Evolutionary conservation across 1,140 invertebrate species (phyloP), one percentile per base, ranked within the genome.

Genomic region (Ridgeia piscesae): DNA sequence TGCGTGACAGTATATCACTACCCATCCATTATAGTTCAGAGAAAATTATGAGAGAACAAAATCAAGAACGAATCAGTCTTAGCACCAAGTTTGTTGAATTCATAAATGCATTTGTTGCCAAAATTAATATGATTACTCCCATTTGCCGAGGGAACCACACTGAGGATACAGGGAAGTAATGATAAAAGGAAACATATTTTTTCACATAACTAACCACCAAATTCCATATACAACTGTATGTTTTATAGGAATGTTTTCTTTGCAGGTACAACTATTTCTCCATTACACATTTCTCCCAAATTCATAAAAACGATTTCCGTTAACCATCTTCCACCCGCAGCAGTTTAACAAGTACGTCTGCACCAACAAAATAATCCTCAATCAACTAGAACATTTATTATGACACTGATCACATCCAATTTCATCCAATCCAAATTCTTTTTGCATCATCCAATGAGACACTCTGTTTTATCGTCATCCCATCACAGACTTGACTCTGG

Each of bases 401-500:
- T 77, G 58, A 77, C 2, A 4, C 58, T 77, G 58, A 77, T 77
- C 58, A 27, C 58, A 77, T 21, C 58, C 58, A 77, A 77, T 77
- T 21, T 77, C 58, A 77, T 77, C 58, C 89, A 34, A 42, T 35
- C 89, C 14, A 91, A 91, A 91, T 31, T 27, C 21, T 34, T 91
- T 4, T 91, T 17, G 14, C 6, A 91, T 21, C 34, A n/a, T 91
- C 35, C 89, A n/a, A 91, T 35, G 35, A 35, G 89, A 91, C 89
- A 35, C 9, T 21, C n/a, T 31, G 89, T 27, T 27, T 42, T 34
- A 91, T 91, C 35, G 21, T 31, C 35, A 17, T 21, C 89, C n/a
- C 35, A 6, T 35, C 34, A 42, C 17, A 91, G 35, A 34, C 35
- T 42, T 27, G 89, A 91, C 21, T 91, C 35, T 91, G 96, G 96